Evolutionary conservation across 2,113 vertebrate genomes (phyloP).

Genomic region (Trematomus loennbergii): DNA sequence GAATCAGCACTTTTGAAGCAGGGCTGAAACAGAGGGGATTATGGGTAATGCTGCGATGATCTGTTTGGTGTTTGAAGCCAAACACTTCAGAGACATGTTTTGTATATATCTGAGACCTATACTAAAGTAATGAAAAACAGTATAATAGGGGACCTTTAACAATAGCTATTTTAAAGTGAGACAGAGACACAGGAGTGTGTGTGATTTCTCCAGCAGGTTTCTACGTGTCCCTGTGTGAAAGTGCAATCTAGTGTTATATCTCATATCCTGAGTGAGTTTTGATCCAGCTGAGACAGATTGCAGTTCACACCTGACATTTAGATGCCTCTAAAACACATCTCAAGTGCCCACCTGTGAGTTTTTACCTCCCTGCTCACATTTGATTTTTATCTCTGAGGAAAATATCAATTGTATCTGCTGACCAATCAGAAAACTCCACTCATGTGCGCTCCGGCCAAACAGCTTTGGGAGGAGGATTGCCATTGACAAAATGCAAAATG

Average conservation of each 20-base stretch:
- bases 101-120: too few species aligned
- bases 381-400: constrained; percentile 19
- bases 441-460: not conserved
- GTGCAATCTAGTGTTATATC: constrained; percentile 13
- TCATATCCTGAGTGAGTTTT: constrained; percentile 25
- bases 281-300: constrained; percentile 30
- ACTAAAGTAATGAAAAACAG: too few species aligned
- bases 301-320: constrained; percentile 36
- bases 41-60: too few species aligned
- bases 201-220: not conserved
- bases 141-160: too few species aligned
- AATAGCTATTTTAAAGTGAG: not conserved
- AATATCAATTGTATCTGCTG: constrained; percentile 16
- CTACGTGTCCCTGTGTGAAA: not conserved
- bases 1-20: too few species aligned
- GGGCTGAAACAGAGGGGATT: too few species aligned
- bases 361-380: constrained; percentile 31
- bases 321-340: constrained; percentile 17
- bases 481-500: too few species aligned
- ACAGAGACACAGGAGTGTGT: not conserved
- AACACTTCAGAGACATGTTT: too few species aligned
- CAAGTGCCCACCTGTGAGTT: constrained; percentile 33
- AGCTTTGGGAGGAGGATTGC: not conserved
- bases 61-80: too few species aligned
- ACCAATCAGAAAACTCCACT: constrained; percentile 6